Base-by-base conservation (phyloP, 2,797 vertebrate genomes). In the Calcarius lapponicus region DNA sequence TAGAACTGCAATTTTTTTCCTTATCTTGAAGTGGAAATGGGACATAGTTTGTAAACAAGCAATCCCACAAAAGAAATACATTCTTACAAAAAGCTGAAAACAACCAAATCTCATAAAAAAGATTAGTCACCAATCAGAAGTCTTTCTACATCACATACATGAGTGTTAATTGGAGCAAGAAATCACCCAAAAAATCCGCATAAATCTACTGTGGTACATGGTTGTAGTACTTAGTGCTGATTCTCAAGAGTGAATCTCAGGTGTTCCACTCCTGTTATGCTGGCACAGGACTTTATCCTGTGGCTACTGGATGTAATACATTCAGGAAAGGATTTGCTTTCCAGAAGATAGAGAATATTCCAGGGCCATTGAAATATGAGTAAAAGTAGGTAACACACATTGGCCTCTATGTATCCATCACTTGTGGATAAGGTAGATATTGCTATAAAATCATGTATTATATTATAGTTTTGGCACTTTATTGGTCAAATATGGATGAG, bases 201-300 rank as follows among this genome's bases (percentile, higher is more conserved):
- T 56, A 82, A 91, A 56, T 19, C 9, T 66, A 9, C 9, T 54
- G 29, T 61, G 48, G 6, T 45, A 53, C 7, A 8, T 13, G 74
- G 50, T 4, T 61, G 19, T 61, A 50, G 24, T 40, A 62, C 15
- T n/a, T 72, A 75, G 8, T 16, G 28, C 38, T 81, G 40, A 48
- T 45, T 81, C 24, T 42, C 13, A 75, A 9, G 15, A 13, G 11
- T 38, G 9, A 89, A 48, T 73, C 34, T 66, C 40, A 86, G 58
- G 40, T 31, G 25, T 47, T 38, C 12, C 11, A 75, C 40, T 31
- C 22, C 38, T 70, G 15, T 56, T 8, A 48, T 0, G 0, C 7
- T 73, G n/a, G n/a, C 12, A 12, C 25, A 47, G 47, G 15, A 51
- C 5, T 54, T 81, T 8, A 43, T 53, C 12, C 13, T 56, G 10